A percentile compares a stretch with the other conserved stretches of the same genome.
Evolutionary conservation across 2,888 invertebrate species (phyloP).

Genomic region (Dasypolia templi): DNA sequence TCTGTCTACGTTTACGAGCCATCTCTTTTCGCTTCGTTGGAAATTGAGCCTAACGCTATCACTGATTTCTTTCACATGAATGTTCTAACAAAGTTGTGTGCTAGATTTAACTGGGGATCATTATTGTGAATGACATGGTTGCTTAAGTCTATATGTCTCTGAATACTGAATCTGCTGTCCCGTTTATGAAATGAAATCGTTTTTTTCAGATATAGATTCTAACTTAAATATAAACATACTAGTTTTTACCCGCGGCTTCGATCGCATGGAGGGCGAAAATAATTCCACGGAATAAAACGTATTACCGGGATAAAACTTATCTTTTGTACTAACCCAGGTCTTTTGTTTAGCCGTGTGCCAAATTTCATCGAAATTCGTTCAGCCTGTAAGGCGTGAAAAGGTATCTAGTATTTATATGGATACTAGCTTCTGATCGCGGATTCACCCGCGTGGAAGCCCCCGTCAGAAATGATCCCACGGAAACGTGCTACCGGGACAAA

Average conservation of each 20-base stretch:
- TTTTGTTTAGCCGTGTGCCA: too few relatives aligned
- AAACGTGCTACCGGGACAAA: not conserved
- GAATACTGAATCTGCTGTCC: not conserved
- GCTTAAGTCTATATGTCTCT: not conserved
- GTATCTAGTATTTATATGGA: too few relatives aligned
- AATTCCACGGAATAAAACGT: too few relatives aligned
- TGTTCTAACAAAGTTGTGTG: conserved; percentile 7
- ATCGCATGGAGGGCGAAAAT: not conserved
- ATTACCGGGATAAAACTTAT: too few relatives aligned
- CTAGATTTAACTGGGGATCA: not conserved
- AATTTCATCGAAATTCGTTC: too few relatives aligned
- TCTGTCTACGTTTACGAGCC: not conserved
- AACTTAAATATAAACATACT: not conserved
- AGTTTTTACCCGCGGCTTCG: not conserved
- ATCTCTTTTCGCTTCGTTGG: conserved; percentile 28
- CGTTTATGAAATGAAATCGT: not conserved
- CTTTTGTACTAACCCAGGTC: too few relatives aligned
- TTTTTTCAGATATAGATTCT: not conserved
- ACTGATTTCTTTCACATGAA: not conserved
- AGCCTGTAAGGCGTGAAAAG: too few relatives aligned
- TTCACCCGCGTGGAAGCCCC: too few relatives aligned
- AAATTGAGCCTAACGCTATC: not conserved
- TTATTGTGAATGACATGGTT: not conserved
- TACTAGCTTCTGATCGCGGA: too few relatives aligned
- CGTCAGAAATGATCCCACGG: too few relatives aligned